Base-by-base conservation (phyloP, 2,797 vertebrate genomes). In the Loriculus beryllinus region DNA sequence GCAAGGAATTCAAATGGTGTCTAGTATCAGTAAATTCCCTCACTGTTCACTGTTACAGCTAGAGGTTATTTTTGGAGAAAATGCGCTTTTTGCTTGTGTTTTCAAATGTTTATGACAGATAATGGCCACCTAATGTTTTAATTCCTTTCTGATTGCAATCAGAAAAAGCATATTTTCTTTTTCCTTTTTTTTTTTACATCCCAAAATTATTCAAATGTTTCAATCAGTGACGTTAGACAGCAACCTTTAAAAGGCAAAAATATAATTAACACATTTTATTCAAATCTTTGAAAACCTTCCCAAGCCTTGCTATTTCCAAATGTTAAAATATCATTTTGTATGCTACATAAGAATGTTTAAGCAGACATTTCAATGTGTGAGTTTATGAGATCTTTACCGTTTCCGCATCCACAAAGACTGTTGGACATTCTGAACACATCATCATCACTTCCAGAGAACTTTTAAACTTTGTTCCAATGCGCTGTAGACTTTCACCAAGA, bases 381-480 rank as follows among this genome's bases (percentile, higher is more conserved):
- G 6, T 35, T 29, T 22, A 42, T 37, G 65, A 90, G 72, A 65
- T 70, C 94, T 98, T 99, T 97, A 99, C 99, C 96, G 99, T 99
- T 97, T 99, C 99, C 0, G 99, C 99, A 48, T 99, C 99, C 97
- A 99, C 98, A 85, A 99, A 98, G 96, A 99, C 99, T 2, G 99
- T 99, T 3, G 99, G 99, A 51, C 99, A 99, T 91, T 99, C 98
- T 2, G 99, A 99, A 97, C 97, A 98, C 2, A 98, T 95, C 90
- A 99, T 98, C 99, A 99, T 99, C 96, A 99, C 99, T 91, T 99
- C 98, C 95, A 99, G 92, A 26, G 99, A 99, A 93, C 99, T 99
- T 96, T 97, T 98, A 97, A 99, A 99, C 96, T 99, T 99, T 77
- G 98, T 98, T 45, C 99, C 98, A 96, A 99, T 99, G 87, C 98